Evolutionary conservation across 2,888 invertebrate genomes (phyloP).

Genomic region (Tachystola acroxantha): DNA sequence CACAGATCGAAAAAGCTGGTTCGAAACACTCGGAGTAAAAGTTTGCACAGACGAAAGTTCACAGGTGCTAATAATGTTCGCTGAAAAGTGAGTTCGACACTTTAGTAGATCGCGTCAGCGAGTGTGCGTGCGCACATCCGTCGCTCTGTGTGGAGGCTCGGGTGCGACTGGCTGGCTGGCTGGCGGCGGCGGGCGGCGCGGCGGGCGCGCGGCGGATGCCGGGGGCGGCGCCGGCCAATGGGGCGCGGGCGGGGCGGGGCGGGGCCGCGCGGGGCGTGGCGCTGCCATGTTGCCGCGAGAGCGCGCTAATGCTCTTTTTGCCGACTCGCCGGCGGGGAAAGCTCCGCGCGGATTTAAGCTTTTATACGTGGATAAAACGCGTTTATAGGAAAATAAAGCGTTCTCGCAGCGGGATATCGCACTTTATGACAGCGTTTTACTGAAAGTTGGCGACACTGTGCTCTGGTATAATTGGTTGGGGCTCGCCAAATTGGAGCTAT

Average conservation of each 20-base stretch:
- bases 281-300: constrained; percentile 20
- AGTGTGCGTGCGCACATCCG: constrained; percentile 22
- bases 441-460: constrained; percentile 70
- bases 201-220: constrained; percentile 25
- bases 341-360: constrained; percentile 76
- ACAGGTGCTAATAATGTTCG: neutral
- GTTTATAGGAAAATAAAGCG: constrained; percentile 76
- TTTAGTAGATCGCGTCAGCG: neutral
- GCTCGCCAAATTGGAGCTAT: constrained; percentile 52
- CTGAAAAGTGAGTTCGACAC: neutral
- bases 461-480: constrained; percentile 63
- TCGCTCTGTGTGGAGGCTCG: constrained; percentile 34
- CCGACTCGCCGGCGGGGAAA: constrained; percentile 69
- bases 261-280: constrained; percentile 21
- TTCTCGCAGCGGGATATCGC: constrained; percentile 73
- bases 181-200: constrained; percentile 17
- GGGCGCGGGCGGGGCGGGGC: constrained; percentile 25
- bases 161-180: constrained; percentile 49
- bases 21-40: neutral
- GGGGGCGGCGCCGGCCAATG: constrained; percentile 38
- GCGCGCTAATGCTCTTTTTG: constrained; percentile 72
- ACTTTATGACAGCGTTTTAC: constrained; percentile 71
- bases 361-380: constrained; percentile 77
- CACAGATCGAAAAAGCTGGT: neutral
- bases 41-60: neutral